Evolutionary conservation across 1,140 invertebrate species (phyloP), one percentile per base, ranked within the genome.

Genomic region (Carposina sasakii): DNA sequence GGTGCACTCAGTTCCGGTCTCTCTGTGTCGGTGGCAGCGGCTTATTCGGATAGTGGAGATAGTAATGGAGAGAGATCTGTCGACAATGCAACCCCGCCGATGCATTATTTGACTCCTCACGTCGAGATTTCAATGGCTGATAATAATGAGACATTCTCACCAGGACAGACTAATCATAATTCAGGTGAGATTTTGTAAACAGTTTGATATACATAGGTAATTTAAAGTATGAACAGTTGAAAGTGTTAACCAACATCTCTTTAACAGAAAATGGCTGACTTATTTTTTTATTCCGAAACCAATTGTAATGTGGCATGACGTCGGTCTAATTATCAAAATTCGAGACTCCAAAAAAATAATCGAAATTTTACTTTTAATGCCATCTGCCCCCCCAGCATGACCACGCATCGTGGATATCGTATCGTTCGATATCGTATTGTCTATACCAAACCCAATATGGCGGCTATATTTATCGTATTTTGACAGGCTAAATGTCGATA

Each of bases 91-190:
- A 94, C 94, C 31, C 92, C 93, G 1, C 94, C 94, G 0, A 95
- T 95, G 91, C 94, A 96, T 78, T 96, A 95, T 74, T 86, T 95
- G 15, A 94, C 93, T 24, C 94, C 94, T 10, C 94, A 96, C 62
- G 93, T 96, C 17, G 94, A 96, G 85, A 95, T 96, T 82, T 94
- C 93, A 24, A 93, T 94, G 88, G 90, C 92, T 47, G 93, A 94
- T 71, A 88, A 88, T 47, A 87, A 86, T 52, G 85, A 86, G 51
- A 85, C 83, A 0, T 85, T 81, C 49, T 85, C 83, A 30, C 79
- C 82, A 3, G 76, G 76, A 19, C 81, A 85, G 50, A 71, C 78
- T 34, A 85, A 86, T 52, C 76, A 83, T 50, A 77, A 74, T 44
- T 70, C 59, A 37, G 64, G 64, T 67, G 6, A 28, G 6, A 28